Evolutionary conservation across 2,113 vertebrate species (phyloP).

Genomic region (Carettochelys insculpta): DNA sequence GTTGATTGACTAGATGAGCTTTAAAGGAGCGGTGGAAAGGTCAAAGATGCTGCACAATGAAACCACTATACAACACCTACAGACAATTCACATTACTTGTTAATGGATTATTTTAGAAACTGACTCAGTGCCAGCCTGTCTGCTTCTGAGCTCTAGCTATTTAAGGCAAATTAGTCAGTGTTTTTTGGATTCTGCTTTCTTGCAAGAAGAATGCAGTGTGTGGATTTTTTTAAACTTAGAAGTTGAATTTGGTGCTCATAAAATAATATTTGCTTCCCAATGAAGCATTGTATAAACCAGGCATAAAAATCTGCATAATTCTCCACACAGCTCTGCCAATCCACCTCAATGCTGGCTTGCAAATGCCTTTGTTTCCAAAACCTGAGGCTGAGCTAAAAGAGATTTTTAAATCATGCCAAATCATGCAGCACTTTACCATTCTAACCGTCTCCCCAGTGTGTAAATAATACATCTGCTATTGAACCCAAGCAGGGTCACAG

Average conservation of each 20-base stretch:
- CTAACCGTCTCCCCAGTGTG: neutral
- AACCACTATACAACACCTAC: slow-evolving; percentile 47
- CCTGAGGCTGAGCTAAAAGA: too few species aligned
- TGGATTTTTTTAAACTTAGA: neutral
- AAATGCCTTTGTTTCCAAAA: neutral
- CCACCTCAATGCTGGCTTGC: neutral
- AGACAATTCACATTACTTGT: slow-evolving; percentile 23
- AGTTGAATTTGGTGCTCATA: neutral
- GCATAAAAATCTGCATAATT: neutral
- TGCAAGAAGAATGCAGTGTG: neutral
- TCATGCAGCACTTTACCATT: neutral
- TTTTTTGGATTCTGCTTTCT: neutral
- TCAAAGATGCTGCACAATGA: slow-evolving; percentile 10
- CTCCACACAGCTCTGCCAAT: neutral
- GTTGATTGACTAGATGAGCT: neutral
- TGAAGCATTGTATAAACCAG: neutral
- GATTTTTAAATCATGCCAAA: neutral
- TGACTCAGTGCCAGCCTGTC: slow-evolving; percentile 34
- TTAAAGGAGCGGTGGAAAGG: neutral
- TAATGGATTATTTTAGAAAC: slow-evolving; percentile 44
- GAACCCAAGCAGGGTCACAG: neutral
- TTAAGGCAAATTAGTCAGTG: slow-evolving; percentile 51
- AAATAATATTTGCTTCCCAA: neutral
- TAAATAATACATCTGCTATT: neutral
- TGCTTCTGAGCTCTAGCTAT: slow-evolving; percentile 44